These are phyloP conservation scores for Anser cygnoides DNA, from an alignment of 2,113 vertebrate species.

Conservation along the genomic window DNA sequence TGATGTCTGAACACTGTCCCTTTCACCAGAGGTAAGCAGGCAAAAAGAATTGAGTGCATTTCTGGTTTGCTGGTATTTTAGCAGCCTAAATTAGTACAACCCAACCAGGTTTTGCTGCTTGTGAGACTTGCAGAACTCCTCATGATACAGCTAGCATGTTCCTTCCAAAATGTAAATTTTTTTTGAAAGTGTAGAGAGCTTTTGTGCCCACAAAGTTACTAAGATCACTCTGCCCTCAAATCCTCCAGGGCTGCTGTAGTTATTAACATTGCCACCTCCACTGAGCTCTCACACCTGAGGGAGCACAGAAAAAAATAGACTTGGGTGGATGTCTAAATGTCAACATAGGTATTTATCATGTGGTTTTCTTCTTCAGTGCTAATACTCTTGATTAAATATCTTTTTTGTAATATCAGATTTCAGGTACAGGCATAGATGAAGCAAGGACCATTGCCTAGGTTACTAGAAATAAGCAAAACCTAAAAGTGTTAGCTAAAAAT, in stretches of 20 bases:
- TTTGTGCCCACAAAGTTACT: neutral
- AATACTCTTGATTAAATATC: neutral
- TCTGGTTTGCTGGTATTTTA: neutral
- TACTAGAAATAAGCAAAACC: neutral
- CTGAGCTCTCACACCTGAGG: neutral
- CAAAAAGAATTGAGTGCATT: neutral
- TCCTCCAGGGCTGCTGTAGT: neutral
- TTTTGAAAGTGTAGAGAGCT: neutral
- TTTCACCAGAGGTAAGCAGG: neutral
- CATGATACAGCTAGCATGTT: neutral
- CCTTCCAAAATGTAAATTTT: neutral
- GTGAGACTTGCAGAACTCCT: neutral
- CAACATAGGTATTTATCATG: neutral
- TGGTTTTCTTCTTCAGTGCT: neutral
- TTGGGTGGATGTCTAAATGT: neutral
- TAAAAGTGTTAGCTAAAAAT: neutral
- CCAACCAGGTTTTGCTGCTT: neutral
- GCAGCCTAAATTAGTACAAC: neutral
- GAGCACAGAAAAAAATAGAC: neutral
- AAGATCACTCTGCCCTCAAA: neutral
- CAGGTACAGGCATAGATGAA: neutral
- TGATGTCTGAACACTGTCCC: neutral
- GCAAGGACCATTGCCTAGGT: neutral
- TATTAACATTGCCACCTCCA: fast-evolving
- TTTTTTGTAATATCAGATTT: neutral